Evolutionary conservation across 2,113 vertebrate species (phyloP), one percentile per base, ranked within the genome.

Genomic region (Tragelaphus imberbis): DNA sequence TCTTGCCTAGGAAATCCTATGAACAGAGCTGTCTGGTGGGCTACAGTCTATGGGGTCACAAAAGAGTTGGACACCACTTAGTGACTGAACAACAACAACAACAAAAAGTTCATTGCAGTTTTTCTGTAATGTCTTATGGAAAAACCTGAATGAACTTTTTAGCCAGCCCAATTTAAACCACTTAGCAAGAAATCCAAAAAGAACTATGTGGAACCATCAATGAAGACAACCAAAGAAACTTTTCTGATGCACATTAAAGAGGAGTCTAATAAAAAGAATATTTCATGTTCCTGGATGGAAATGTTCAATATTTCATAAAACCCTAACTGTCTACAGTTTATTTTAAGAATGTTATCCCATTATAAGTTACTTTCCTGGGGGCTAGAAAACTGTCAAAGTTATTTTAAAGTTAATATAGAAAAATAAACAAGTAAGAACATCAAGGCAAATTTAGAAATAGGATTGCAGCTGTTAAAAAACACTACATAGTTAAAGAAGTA

Each of bases 391-490:
- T 85, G 19, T 53, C 12, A 71, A 65, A 53, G 59, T 97, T 36
- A 95, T 92, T 92, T 88, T 84, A 86, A 68, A 94, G n/a, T 89
- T 95, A 68, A 86, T 49, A 55, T 75, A 56, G 7, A 90, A 53
- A 95, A 94, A 84, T 80, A 90, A 71, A 49, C 90, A 85, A 13
- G 23, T 9, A 59, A 75, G 63, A 47, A 71, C 5, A 30, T 75
- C 11, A 91, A 94, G 88, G 27, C n/a, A 94, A 55, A 91, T 85
- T 56, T 86, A 28, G 21, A 77, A 14, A 40, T 7, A 65, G 40
- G 7, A 23, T 23, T 56, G 59, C 15, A 86, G 33, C 58, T 89
- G 30, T 79, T 82, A 77, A 63, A 96, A 95, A 96, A 12, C 14
- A 92, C 33, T 86, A 30, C 5, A 16, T 8, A 65, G 30, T 91